phyloP scores from a whole-genome alignment of 2,797 vertebrate genomes.

The Otolemur crassicaudatus region DNA sequence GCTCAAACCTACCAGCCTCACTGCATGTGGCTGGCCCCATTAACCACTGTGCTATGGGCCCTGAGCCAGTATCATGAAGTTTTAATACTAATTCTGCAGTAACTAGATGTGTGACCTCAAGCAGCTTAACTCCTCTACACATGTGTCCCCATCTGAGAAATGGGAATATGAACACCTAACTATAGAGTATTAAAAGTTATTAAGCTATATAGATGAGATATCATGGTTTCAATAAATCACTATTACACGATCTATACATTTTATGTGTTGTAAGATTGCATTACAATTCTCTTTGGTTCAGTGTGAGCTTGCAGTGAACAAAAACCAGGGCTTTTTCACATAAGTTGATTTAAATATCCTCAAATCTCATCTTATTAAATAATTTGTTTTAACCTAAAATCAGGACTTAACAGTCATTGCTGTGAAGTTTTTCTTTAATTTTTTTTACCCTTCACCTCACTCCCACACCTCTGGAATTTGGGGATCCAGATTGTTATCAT shows the following conservation, averaged over 20 bases:
- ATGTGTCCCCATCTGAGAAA: background rate
- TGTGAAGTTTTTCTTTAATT: background rate
- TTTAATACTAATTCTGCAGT: background rate
- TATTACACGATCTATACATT: background rate
- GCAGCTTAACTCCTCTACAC: background rate
- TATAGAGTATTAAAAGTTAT: background rate
- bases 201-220: background rate
- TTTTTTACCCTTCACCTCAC: background rate
- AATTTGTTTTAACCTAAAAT: background rate
- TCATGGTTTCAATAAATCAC: background rate
- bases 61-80: background rate
- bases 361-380: background rate
- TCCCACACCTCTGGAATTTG: background rate
- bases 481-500: background rate
- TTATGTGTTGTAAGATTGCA: background rate
- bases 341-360: background rate
- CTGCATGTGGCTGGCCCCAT: too few species aligned
- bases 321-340: background rate
- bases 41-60: too few species aligned
- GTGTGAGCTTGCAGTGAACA: background rate
- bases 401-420: background rate
- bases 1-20: too few species aligned
- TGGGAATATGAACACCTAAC: background rate
- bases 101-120: conserved; percentile 20
- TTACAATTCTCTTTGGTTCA: background rate